Conservation (phyloP, 2,888 invertebrate genomes). For the Laspeyria flexula region DNA sequence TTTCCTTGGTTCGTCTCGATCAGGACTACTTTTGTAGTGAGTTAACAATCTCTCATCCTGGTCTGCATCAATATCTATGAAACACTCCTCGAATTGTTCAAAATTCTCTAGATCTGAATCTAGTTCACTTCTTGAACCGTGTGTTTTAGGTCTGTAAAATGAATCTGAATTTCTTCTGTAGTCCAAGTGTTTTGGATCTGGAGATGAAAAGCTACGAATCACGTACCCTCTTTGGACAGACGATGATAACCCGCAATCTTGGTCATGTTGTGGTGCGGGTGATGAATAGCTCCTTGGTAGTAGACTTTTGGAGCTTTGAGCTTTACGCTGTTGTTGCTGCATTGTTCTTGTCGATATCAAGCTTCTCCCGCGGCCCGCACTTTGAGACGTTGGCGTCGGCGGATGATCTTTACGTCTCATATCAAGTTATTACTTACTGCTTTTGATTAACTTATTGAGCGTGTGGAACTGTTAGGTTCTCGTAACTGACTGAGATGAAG, state of each 20-base stretch:
- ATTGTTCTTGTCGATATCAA: constrained; percentile 72
- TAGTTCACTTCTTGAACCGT: constrained; percentile 72
- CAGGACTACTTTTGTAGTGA: constrained; percentile 64
- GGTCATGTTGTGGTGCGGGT: constrained; percentile 66
- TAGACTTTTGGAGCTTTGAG: constrained; percentile 61
- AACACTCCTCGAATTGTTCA: constrained; percentile 76
- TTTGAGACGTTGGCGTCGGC: constrained; percentile 50
- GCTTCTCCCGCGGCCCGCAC: constrained; percentile 65
- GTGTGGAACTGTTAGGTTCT: constrained; percentile 63
- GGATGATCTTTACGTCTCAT: constrained; percentile 75
- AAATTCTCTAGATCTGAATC: constrained; percentile 78
- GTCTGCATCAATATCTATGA: constrained; percentile 79
- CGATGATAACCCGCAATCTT: constrained; percentile 46
- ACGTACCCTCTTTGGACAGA: constrained; percentile 59
- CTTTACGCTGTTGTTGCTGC: constrained; percentile 72
- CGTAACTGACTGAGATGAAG: constrained; percentile 61
- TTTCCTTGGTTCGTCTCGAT: constrained; percentile 69
- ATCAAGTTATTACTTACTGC: constrained; percentile 26
- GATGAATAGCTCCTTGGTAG: constrained; percentile 78
- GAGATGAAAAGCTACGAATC: constrained; percentile 75
- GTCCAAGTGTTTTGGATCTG: constrained; percentile 69
- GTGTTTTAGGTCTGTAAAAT: constrained; percentile 66
- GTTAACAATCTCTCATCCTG: constrained; percentile 63
- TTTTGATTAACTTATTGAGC: constrained; percentile 39
- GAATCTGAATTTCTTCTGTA: constrained; percentile 71